Evolutionary conservation across 2,888 invertebrate genomes (phyloP).

Genomic region (Eupsilia transversa): DNA sequence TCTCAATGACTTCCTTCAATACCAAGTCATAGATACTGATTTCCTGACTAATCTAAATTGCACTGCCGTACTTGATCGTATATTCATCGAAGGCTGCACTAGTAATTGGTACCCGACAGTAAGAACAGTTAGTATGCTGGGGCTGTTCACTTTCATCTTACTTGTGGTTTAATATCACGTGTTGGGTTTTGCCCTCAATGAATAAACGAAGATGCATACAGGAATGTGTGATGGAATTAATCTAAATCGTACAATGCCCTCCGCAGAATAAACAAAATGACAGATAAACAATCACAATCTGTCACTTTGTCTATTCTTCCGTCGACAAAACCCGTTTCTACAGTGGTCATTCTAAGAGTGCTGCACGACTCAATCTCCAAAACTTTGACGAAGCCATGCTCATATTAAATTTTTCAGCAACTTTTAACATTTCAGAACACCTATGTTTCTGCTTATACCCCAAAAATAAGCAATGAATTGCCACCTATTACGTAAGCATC

Average conservation of each 20-base stretch:
- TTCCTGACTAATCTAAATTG: conserved; percentile 46
- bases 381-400: neutral
- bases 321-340: no score
- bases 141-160: conserved; percentile 37
- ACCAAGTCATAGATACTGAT: neutral
- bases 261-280: no score
- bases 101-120: conserved; percentile 26
- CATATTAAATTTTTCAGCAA: neutral
- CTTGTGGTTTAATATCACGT: conserved; percentile 19
- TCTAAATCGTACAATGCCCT: no score
- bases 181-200: conserved; percentile 14
- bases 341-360: no score
- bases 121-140: neutral
- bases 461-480: neutral
- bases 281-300: no score
- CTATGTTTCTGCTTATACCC: neutral
- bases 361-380: no score
- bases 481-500: conserved; percentile 11
- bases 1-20: conserved; percentile 11
- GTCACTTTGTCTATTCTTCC: no score
- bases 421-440: neutral
- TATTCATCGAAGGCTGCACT: conserved; percentile 21
- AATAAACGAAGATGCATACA: conserved; percentile 15
- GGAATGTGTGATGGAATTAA: conserved; percentile 4
- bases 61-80: conserved; percentile 25